Evolutionary conservation across 2,113 vertebrate species (phyloP).

Genomic region (Elachura formosa): DNA sequence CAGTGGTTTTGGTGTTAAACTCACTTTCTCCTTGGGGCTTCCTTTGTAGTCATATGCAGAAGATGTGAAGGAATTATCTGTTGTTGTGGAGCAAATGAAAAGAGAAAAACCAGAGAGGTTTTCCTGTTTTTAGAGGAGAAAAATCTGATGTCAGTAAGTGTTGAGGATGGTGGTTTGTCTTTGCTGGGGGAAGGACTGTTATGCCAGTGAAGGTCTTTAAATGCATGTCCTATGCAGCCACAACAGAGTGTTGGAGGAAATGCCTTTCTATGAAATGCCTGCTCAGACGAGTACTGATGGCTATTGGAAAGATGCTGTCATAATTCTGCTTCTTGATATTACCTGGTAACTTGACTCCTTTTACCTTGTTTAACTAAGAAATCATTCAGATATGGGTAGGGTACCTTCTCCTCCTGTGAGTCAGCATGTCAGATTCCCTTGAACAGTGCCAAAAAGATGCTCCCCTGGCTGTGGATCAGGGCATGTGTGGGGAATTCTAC

Average conservation of each 20-base stretch:
- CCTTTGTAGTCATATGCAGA: not conserved
- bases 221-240: not conserved
- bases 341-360: not conserved
- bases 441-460: not conserved
- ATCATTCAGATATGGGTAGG: not conserved
- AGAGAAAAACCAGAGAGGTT: too few species aligned
- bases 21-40: not conserved
- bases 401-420: not conserved
- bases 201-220: not conserved
- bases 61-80: not conserved
- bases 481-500: not conserved
- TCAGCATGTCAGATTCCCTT: not conserved
- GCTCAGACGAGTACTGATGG: not conserved
- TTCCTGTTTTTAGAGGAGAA: not conserved
- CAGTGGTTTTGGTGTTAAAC: not conserved
- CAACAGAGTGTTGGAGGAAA: not conserved
- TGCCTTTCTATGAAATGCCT: not conserved
- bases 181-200: not conserved
- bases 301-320: not conserved
- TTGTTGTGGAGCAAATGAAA: not conserved
- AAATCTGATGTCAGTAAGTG: accelerated
- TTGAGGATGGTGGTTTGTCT: not conserved
- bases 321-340: not conserved
- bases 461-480: not conserved
- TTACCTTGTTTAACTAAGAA: not conserved